phyloP scores from a whole-genome alignment of 1,140 invertebrate species.

The Galendromus occidentalis region DNA sequence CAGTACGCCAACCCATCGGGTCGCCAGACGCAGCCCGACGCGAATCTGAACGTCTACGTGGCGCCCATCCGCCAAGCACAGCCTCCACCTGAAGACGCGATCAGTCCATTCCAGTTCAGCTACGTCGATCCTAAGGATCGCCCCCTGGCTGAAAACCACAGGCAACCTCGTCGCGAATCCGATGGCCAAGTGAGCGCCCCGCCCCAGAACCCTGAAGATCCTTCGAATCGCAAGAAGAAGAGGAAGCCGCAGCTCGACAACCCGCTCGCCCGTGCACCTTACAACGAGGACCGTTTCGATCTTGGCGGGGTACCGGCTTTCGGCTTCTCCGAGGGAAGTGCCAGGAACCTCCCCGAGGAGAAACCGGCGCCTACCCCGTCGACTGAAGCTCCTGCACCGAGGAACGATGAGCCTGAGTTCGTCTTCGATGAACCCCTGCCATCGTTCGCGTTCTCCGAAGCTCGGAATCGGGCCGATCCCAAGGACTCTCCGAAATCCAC shows the following conservation, averaged over 20 bases:
- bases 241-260: background rate
- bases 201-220: background rate
- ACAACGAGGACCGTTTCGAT: background rate
- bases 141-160: background rate
- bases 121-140: background rate
- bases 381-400: conserved; percentile 8
- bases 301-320: background rate
- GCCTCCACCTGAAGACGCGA: background rate
- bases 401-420: conserved; percentile 8
- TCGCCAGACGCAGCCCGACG: background rate
- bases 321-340: background rate
- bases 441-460: conserved; percentile 8
- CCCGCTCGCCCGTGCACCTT: background rate
- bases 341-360: background rate
- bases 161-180: background rate
- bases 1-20: background rate
- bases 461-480: background rate
- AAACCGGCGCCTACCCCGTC: background rate
- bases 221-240: background rate
- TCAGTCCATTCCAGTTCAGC: conserved; percentile 4
- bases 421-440: background rate
- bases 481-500: background rate
- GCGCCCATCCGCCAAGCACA: background rate
- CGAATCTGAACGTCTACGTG: background rate
- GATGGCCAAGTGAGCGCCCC: background rate